Evolutionary conservation across 2,113 vertebrate genomes (phyloP), one percentile per base, ranked within the genome.

Genomic region (Xenus cinereus): DNA sequence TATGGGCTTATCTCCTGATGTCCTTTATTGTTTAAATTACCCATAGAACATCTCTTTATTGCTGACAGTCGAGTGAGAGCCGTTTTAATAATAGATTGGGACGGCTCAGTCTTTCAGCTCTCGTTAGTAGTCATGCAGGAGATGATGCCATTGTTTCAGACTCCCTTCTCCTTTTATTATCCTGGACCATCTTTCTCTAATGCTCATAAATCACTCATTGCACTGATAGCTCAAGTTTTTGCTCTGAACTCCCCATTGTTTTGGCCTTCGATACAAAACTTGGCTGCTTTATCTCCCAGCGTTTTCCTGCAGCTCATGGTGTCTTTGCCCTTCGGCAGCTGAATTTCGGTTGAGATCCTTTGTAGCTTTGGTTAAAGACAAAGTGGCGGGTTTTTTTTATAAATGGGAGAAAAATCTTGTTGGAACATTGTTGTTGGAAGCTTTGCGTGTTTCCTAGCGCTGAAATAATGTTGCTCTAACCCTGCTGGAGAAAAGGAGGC

Each of bases 181-280:
- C 71, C 78, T 82, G 53, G 41, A 10, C 73, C 50, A 27, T 15
- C 78, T 89, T 77, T 71, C 74, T 9, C 12, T 60, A 6, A 23
- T 8, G 43, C 67, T 85, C n/a, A 21, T 13, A 28, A 46, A 63
- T 84, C 78, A 46, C 56, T 83, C 51, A 5, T 5, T 30, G 24
- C n/a, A 0, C 12, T 4, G 20, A 20, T 7, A 66, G 32, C 45
- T 92, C 54, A 3, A 2, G 7, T 10, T 5, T 33, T 66, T 43
- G 11, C 32, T 11, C 48, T 68, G 23, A 91, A 43, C 48, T 50
- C 67, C 24, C 20, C 26, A 3, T 24, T 50, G 75, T 71, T 66
- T 69, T 63, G 54, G 22, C 51, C 35, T 85, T 72, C 66, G 30
- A 6, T 11, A 9, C 16, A 22, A 39, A 67, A 21, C 30, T 12